phyloP scores from a whole-genome alignment of 1,140 invertebrate genomes.

The Centruroides vittatus region DNA sequence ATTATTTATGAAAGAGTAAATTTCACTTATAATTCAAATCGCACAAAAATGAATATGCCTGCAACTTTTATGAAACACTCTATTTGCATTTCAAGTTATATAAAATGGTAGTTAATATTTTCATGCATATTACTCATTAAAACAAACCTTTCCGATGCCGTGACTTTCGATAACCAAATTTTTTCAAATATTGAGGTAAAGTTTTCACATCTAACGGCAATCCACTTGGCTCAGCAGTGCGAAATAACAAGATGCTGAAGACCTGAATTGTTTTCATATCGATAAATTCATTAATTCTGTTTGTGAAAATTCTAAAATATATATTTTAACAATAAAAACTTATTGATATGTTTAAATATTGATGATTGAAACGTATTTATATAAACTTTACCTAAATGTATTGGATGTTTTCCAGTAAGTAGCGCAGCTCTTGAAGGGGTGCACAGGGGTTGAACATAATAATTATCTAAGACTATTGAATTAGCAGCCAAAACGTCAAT shows the following conservation, averaged over 20 bases:
- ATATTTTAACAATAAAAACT: not conserved
- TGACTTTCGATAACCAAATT: conserved; percentile 12
- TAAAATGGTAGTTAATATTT: not conserved
- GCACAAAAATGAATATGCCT: too few species aligned
- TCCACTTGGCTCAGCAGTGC: conserved; percentile 20
- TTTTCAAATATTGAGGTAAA: conserved; percentile 20
- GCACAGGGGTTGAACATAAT: conserved; percentile 62
- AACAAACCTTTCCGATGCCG: conserved; percentile 17
- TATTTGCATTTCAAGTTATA: not conserved
- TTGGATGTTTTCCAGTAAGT: conserved; percentile 75
- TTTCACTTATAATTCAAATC: too few species aligned
- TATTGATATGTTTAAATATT: too few species aligned
- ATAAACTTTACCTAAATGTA: conserved; percentile 53
- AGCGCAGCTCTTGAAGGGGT: conserved; percentile 59
- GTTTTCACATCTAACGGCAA: conserved; percentile 25
- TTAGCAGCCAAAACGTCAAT: conserved; percentile 23
- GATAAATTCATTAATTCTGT: too few species aligned
- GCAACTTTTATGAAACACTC: too few species aligned
- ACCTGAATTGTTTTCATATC: not conserved
- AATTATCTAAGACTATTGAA: conserved; percentile 49
- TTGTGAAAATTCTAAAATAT: too few species aligned
- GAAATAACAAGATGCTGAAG: conserved; percentile 22
- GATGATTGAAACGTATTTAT: too few species aligned
- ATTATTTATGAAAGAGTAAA: too few species aligned
- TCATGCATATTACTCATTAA: not conserved